phyloP scores from a whole-genome alignment of 53 echinoderm and acorn worm species.

The Arbacia lixula region DNA sequence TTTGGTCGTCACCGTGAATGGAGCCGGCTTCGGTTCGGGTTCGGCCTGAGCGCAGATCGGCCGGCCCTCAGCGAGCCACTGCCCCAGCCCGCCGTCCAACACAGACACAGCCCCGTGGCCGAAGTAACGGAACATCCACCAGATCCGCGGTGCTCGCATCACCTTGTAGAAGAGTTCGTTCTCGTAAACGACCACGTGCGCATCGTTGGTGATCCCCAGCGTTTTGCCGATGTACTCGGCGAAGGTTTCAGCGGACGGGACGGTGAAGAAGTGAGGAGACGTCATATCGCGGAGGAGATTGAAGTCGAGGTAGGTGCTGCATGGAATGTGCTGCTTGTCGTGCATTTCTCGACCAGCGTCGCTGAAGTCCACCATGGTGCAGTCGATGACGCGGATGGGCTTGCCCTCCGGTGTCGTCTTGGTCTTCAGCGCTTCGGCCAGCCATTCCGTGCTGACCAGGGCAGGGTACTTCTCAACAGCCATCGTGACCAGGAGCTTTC shows the following conservation, averaged over 20 bases:
- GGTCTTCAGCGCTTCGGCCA: slow-evolving; percentile 18
- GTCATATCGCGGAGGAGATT: slow-evolving; percentile 51
- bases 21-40: neutral
- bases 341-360: slow-evolving; percentile 2
- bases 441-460: slow-evolving; percentile 21
- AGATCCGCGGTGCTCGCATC: slow-evolving; percentile 77
- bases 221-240: slow-evolving; percentile 71
- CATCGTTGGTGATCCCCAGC: slow-evolving; percentile 80
- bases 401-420: slow-evolving; percentile 32
- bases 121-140: slow-evolving; percentile 96
- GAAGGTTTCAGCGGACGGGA: slow-evolving; percentile 73
- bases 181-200: slow-evolving; percentile 93
- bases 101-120: slow-evolving; percentile 86
- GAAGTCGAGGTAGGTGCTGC: slow-evolving; percentile 74
- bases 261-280: slow-evolving; percentile 62
- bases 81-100: slow-evolving; percentile 85
- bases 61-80: slow-evolving; percentile 79
- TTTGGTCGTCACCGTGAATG: neutral
- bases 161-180: slow-evolving; percentile 70
- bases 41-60: neutral
- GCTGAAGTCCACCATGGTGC: too few relatives aligned
- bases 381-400: neutral
- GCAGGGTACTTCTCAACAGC: neutral
- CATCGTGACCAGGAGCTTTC: too few relatives aligned
- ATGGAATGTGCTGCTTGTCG: slow-evolving; percentile 72